Conservation (phyloP, 2,797 vertebrate species). For the Enteromius unitaeniatus region DNA sequence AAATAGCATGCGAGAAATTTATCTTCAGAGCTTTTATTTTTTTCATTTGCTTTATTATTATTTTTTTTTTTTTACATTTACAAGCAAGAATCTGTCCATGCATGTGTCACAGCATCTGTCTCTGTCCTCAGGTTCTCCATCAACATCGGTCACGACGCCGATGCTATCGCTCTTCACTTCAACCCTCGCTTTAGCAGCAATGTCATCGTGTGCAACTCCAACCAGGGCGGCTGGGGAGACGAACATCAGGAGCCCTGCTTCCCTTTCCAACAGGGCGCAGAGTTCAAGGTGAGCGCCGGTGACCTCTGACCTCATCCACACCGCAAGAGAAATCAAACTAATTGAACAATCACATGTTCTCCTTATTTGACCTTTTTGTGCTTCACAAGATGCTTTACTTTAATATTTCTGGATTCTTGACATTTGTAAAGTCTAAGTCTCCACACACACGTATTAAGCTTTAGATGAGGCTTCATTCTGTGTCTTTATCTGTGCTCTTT, state of each 20-base stretch:
- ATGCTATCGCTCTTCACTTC: constrained; percentile 78
- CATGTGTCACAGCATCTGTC: no score
- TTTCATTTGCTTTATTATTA: no score
- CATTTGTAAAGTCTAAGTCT: background rate
- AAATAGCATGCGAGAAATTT: no score
- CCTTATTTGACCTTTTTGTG: background rate
- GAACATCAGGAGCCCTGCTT: constrained; percentile 64
- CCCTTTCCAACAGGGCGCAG: constrained; percentile 72
- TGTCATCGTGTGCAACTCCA: constrained; percentile 73
- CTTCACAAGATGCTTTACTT: background rate
- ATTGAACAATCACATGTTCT: background rate
- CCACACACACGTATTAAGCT: background rate
- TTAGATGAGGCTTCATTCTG: background rate
- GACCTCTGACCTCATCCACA: background rate
- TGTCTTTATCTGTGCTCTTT: constrained; percentile 20
- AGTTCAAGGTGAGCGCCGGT: constrained; percentile 73
- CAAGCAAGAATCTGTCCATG: no score
- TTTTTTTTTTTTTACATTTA: no score
- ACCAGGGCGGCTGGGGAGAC: constrained; percentile 67
- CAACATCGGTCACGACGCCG: constrained; percentile 74
- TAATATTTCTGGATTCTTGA: background rate
- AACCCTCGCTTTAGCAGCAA: constrained; percentile 75
- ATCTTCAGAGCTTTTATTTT: no score
- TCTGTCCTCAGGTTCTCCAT: constrained; percentile 74
- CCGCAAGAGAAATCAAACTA: background rate